phyloP scores from a whole-genome alignment of 2,888 invertebrate genomes.

The Drosophila koepferae region DNA sequence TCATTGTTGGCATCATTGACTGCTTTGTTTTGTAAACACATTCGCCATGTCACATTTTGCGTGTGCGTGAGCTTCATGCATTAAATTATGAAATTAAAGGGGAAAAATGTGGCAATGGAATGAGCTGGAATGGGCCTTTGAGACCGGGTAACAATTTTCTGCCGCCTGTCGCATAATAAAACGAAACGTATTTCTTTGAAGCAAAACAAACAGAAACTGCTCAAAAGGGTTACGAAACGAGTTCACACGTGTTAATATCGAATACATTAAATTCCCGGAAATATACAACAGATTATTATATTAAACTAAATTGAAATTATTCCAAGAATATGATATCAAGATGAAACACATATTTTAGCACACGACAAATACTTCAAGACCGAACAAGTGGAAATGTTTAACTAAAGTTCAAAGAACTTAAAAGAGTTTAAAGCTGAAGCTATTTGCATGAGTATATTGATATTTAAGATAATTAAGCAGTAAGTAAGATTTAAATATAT shows the following conservation, averaged over 20 bases:
- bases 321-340: background rate
- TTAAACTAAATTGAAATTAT: background rate
- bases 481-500: background rate
- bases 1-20: background rate
- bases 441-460: background rate
- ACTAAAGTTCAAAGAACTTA: background rate
- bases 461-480: no score
- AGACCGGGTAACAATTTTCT: conserved; percentile 13
- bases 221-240: conserved; percentile 48
- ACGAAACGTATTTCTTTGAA: conserved; percentile 50
- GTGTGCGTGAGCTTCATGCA: conserved; percentile 65
- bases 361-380: background rate
- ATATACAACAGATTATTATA: background rate
- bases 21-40: background rate
- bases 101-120: background rate
- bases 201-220: background rate
- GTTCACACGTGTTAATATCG: conserved; percentile 9
- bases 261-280: background rate
- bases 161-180: conserved; percentile 43
- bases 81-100: conserved; percentile 63
- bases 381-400: background rate
- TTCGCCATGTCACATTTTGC: conserved; percentile 39
- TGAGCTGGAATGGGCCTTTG: background rate
- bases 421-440: background rate
- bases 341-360: background rate